Evolutionary conservation across 2,888 invertebrate species (phyloP), one percentile per base, ranked within the genome.

Genomic region (Ryuthela nishihirai): DNA sequence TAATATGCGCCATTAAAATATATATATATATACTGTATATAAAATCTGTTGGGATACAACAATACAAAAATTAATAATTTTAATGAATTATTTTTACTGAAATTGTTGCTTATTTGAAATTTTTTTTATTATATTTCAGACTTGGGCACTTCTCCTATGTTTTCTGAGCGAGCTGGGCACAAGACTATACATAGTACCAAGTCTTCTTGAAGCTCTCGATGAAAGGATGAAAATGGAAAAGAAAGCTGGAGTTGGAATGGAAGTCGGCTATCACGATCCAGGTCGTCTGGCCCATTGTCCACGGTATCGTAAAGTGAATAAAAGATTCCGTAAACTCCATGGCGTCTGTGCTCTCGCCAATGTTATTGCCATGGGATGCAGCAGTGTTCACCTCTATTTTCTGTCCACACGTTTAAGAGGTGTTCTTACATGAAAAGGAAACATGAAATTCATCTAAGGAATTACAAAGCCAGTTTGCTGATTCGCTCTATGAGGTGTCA

Each of bases 301-400:
- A 0, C 85, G 86, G 71, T 91, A 90, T 76, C 77, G 86, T 67
- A 82, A 82, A 69, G 81, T 88, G 15, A 82, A 89, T 70, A 81
- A 79, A 65, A 78, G 81, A 25, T 91, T 91, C 76, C 81, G 90
- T 45, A 80, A 81, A 36, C 81, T 85, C 47, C 91, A 91, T 76
- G 83, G 85, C 72, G 79, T 78, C 59, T 85, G 88, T 67, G 89
- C 89, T 12, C 83, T 87, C 73, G 87, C 87, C 53, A 90, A 90
- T 70, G 81, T 91, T 75, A 77, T 82, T 21, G 79, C 83, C 0
- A 80, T 86, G 75, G 79, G 78, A 6, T 83, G 83, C 69, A 84
- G 84, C 9, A 79, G 82, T 41, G 75, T 84, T 61, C 85, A 86
- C 72, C 74, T 85, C 52, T 78, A 83, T 72, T 83, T 84, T 73